These are phyloP conservation scores for Chloroceryle inda DNA, from an alignment of 2,797 vertebrate species.

Conservation along the genomic window DNA sequence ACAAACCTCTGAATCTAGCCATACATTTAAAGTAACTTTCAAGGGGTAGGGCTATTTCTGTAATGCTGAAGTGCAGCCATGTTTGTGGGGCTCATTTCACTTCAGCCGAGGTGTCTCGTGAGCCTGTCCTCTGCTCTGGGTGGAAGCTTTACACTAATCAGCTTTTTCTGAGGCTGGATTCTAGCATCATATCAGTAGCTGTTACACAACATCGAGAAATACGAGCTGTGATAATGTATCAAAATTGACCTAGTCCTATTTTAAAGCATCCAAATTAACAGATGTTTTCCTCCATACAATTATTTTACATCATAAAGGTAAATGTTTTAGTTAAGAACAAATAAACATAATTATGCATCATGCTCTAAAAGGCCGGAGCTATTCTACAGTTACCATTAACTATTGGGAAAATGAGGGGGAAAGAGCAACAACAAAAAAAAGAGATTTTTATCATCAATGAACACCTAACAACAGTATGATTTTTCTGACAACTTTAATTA, in stretches of 20 bases:
- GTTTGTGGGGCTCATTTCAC: background rate
- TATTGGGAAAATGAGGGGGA: background rate
- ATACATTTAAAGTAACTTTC: background rate
- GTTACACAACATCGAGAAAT: slow-evolving; percentile 30
- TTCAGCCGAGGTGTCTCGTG: background rate
- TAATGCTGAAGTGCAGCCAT: background rate
- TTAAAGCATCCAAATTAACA: background rate
- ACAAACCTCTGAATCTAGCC: background rate
- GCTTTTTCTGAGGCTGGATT: slow-evolving; percentile 64
- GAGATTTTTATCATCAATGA: background rate
- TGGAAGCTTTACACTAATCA: slow-evolving; percentile 62
- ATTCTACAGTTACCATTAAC: background rate
- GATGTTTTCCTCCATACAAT: background rate
- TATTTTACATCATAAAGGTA: background rate
- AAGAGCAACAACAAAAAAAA: background rate
- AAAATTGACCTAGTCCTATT: background rate
- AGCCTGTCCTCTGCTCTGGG: background rate
- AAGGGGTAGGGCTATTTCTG: background rate
- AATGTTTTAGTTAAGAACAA: background rate
- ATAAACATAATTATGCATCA: slow-evolving; percentile 1
- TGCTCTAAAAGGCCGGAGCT: background rate
- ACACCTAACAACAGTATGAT: background rate
- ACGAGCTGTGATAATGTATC: background rate
- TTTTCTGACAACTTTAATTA: slow-evolving; percentile 1
- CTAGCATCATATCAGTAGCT: slow-evolving; percentile 37